Percentiles rank a stretch among this genome's conserved stretches.
Evolutionary conservation across 2,113 vertebrate genomes (phyloP).

Genomic region (Cavia aperea): DNA sequence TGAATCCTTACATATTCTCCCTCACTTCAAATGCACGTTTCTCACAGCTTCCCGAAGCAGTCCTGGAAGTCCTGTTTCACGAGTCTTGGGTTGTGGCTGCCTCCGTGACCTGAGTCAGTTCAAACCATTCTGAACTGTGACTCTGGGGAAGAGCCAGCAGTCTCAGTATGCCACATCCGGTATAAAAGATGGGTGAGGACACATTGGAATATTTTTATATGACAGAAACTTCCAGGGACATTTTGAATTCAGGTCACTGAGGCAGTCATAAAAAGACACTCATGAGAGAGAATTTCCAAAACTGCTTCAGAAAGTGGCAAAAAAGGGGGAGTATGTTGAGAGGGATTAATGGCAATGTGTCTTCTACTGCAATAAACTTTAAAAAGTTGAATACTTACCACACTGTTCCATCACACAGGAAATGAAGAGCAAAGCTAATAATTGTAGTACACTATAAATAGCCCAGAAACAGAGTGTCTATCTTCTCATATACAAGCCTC

Average conservation of each 20-base stretch:
- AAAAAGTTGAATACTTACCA: neutral
- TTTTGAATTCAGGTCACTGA: neutral
- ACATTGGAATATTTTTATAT: neutral
- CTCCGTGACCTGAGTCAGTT: neutral
- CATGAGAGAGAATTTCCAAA: neutral
- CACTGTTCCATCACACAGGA: neutral
- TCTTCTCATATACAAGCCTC: neutral
- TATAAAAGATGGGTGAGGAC: neutral
- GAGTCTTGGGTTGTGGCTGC: neutral
- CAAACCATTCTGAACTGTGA: neutral
- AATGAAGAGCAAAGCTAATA: neutral
- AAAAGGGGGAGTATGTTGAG: neutral
- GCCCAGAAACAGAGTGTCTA: neutral
- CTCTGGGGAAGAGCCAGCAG: neutral
- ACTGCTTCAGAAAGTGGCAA: neutral
- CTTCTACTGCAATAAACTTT: neutral
- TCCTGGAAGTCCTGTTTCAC: neutral
- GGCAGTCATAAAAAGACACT: neutral
- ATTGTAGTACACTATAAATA: neutral
- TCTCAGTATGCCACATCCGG: neutral
- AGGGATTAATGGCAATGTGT: neutral
- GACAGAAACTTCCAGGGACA: neutral
- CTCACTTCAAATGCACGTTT: neutral
- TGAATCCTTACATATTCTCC: neutral
- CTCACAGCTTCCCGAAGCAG: neutral